Base-by-base conservation (phyloP, 2,888 invertebrate genomes). In the Drosophila parthenogenetica region DNA sequence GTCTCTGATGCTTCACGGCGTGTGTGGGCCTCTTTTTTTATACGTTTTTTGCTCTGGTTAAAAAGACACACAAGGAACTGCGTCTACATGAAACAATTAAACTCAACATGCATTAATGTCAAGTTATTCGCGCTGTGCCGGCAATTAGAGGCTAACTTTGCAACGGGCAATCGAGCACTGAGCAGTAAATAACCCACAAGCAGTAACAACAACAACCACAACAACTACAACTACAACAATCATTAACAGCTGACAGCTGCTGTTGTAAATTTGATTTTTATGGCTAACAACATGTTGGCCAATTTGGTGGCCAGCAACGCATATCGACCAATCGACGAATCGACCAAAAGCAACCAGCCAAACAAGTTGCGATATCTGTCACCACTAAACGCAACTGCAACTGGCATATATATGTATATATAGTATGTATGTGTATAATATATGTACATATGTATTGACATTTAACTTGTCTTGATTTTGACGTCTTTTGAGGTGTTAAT, bases 61-160 rank as follows among this genome's bases (percentile, higher is more conserved):
- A 17, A 29, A 14, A 55, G 19, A 42, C 17, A 55, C 63, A 69
- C 74, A 74, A 73, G 86, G 74, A 87, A 88, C 80, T 76, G 85
- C 87, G 87, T 84, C 62, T 76, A 82, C 81, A 87, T 75, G 81
- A 77, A 82, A 88, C 83, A 88, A 84, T 84, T 84, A 84, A 84
- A 84, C 73, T 73, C 88, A 86, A 88, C 88, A 84, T 88, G 88
- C 83, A 88, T 84, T 84, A 88, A 88, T 88, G 83, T 88, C 86
- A 87, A 87, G 76, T 88, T 86, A 85, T 83, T 86, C 87, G 83
- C 88, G 83, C 87, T 77, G 71, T 69, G 72, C 57, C 86, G 64
- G 69, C 83, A 84, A 84, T 84, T 88, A 84, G 69, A 82, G 87
- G 69, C 67, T 63, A 58, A 69, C 59, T 62, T 79, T 65, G 63